Percentiles rank a stretch among this genome's conserved stretches.
Conservation (phyloP, 1,140 invertebrate species). For the Cataglyphis hispanica region DNA sequence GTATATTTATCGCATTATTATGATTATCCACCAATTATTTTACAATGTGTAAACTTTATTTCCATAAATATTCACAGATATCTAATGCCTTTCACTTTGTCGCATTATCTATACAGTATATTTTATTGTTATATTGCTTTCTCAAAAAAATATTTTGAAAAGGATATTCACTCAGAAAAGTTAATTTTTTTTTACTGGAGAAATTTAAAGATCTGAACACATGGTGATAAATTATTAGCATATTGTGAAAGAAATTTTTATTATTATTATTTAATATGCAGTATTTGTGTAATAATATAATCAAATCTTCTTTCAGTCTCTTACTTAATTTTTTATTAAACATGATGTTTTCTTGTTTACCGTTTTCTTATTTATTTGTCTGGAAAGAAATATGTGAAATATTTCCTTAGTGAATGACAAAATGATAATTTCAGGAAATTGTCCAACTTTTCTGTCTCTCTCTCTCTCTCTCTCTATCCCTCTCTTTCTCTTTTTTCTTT, state of each 20-base stretch:
- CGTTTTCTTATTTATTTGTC: background rate
- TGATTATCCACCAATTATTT: background rate
- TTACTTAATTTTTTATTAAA: slow-evolving; percentile 7
- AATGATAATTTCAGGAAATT: background rate
- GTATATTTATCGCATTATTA: background rate
- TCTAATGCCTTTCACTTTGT: background rate
- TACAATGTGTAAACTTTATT: background rate
- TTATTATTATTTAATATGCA: background rate
- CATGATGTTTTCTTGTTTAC: background rate
- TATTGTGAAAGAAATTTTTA: background rate
- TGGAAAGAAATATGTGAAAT: background rate
- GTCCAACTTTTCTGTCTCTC: background rate
- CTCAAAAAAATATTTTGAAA: no score
- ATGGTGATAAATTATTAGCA: background rate
- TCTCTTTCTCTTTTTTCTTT: no score
- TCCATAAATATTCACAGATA: background rate
- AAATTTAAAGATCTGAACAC: background rate
- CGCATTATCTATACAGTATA: background rate
- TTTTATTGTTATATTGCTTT: background rate
- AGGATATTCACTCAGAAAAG: no score
- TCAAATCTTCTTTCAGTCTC: background rate
- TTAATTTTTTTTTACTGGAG: background rate
- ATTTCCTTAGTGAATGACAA: background rate
- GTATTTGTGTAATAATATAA: background rate
- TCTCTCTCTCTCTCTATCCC: no score